Conservation (phyloP, 64 coral and sea anemone genomes). For the Pocillopora verrucosa region DNA sequence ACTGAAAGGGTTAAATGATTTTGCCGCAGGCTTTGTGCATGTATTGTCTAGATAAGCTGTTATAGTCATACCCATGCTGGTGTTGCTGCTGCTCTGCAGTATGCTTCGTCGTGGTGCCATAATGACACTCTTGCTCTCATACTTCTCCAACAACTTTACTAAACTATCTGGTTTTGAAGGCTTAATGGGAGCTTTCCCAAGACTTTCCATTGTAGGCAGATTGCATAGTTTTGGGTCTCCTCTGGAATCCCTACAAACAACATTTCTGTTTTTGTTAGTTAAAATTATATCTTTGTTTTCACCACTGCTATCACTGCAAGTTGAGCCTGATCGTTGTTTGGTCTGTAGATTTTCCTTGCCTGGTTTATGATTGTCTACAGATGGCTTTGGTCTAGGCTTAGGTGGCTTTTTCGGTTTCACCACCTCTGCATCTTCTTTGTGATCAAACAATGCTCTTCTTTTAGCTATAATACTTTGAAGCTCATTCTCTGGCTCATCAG, state of each 20-base stretch:
- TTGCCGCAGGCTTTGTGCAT: too few relatives aligned
- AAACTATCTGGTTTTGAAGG: not conserved
- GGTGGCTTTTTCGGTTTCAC: constrained; percentile 29
- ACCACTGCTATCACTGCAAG: not conserved
- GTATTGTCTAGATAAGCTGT: not conserved
- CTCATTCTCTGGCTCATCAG: constrained; percentile 26
- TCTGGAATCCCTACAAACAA: not conserved
- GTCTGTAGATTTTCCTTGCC: not conserved
- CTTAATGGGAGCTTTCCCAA: constrained; percentile 30
- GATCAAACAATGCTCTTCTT: constrained; percentile 8
- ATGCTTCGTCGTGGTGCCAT: constrained; percentile 5
- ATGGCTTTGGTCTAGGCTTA: not conserved
- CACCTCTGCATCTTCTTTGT: constrained; percentile 3
- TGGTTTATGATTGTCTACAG: not conserved
- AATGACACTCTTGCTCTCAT: not conserved
- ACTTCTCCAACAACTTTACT: not conserved
- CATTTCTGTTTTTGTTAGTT: constrained; percentile 30
- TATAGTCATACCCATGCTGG: not conserved
- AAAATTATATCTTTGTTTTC: constrained; percentile 12
- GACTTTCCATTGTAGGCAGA: constrained; percentile 58
- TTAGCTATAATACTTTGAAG: not conserved
- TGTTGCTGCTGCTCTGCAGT: not conserved
- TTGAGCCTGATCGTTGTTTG: constrained; percentile 1
- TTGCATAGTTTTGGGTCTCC: constrained; percentile 25
- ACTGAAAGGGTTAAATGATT: too few relatives aligned